A percentile compares a stretch with the other conserved stretches of the same genome.
These are phyloP conservation scores for Camponotus vicinus DNA, from an alignment of 1,140 invertebrate species.

Conservation along the genomic window DNA sequence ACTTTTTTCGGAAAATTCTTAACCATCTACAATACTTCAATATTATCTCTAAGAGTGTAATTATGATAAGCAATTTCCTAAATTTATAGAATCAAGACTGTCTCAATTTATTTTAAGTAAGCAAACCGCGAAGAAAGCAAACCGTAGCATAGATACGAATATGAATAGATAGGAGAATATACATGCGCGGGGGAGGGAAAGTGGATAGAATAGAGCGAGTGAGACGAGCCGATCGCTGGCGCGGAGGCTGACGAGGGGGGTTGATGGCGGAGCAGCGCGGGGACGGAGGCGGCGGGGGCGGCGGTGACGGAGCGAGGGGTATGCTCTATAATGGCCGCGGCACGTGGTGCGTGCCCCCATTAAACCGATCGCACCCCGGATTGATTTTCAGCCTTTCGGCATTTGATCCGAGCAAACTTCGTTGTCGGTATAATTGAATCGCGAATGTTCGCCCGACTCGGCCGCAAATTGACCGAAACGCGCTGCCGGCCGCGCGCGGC, in stretches of 20 bases:
- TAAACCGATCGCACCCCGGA: conserved; percentile 78
- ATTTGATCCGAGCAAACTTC: conserved; percentile 83
- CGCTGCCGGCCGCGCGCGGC: conserved; percentile 66
- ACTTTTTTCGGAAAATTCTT: not conserved
- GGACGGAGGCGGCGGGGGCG: conserved; percentile 66
- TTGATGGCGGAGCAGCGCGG: conserved; percentile 55
- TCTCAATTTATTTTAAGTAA: not conserved
- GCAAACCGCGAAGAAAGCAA: not conserved
- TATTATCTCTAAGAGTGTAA: not conserved
- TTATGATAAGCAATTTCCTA: not conserved
- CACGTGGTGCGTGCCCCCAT: conserved; percentile 78
- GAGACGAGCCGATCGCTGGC: conserved; percentile 27
- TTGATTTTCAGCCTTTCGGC: conserved; percentile 83
- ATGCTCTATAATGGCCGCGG: conserved; percentile 74
- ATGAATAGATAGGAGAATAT: conserved; percentile 36
- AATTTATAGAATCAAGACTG: not conserved
- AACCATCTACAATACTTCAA: not conserved
- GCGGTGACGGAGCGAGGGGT: conserved; percentile 73
- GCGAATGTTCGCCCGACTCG: conserved; percentile 80
- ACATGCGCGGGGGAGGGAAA: not conserved
- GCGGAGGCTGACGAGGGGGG: conserved; percentile 38
- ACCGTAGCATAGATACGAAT: conserved; percentile 3
- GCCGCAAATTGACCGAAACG: conserved; percentile 84
- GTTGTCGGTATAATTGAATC: conserved; percentile 84
- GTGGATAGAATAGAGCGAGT: conserved; percentile 10